Percentiles rank a stretch among this genome's conserved stretches.
These are phyloP conservation scores for Magallana gigas DNA, from an alignment of 1,140 invertebrate species.

Conservation along the genomic window DNA sequence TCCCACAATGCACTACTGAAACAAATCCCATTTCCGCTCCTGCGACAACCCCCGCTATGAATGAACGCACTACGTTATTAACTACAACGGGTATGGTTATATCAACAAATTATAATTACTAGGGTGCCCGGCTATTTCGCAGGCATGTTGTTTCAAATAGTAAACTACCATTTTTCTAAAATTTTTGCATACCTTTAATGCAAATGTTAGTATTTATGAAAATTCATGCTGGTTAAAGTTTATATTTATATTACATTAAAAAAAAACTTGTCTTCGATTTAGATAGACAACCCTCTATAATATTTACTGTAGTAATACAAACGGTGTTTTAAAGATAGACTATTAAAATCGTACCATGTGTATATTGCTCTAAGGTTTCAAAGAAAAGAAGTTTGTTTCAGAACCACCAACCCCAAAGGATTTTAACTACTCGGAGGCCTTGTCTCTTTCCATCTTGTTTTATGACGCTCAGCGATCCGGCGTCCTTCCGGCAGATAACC, in stretches of 20 bases:
- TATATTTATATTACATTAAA: background rate
- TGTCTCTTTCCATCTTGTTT: conserved; percentile 82
- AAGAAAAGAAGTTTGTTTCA: background rate
- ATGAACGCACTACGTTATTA: background rate
- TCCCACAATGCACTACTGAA: background rate
- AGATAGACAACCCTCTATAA: too few relatives aligned
- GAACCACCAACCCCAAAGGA: background rate
- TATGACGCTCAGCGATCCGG: conserved; percentile 85
- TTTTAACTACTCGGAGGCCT: conserved; percentile 81
- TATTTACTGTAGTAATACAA: too few relatives aligned
- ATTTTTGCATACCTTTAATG: background rate
- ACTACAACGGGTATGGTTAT: background rate
- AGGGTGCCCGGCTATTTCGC: background rate
- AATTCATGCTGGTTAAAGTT: too few relatives aligned
- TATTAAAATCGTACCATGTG: too few relatives aligned
- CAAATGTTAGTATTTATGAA: too few relatives aligned
- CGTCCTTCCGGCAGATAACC: conserved; percentile 81
- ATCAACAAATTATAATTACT: background rate
- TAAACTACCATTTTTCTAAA: background rate
- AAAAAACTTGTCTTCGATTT: too few relatives aligned
- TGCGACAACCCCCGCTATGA: background rate
- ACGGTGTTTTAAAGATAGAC: too few relatives aligned
- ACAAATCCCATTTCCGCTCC: too few relatives aligned
- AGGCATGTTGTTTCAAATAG: background rate
- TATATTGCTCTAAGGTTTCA: too few relatives aligned